A percentile compares a stretch with the other conserved stretches of the same genome.
phyloP scores from a whole-genome alignment of 2,797 vertebrate genomes.

The Peromyscus attwateri region DNA sequence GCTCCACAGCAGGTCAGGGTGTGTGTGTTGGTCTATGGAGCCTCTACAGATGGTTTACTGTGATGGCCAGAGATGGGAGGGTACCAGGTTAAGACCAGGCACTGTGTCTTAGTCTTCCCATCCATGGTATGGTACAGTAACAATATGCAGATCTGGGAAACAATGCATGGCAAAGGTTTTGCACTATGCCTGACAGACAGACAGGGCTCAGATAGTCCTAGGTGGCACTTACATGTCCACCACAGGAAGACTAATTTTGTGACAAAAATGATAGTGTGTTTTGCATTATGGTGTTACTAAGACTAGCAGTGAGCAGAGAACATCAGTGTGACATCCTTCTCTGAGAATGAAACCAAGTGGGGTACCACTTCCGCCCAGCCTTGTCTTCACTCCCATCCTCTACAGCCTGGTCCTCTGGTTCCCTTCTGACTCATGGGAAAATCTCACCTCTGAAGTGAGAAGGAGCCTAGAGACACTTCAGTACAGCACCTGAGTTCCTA shows the following conservation, averaged over 20 bases:
- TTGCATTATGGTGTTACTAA: background rate
- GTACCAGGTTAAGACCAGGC: background rate
- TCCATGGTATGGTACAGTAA: background rate
- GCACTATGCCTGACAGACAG: background rate
- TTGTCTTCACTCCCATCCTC: background rate
- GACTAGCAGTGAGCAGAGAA: background rate
- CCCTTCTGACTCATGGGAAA: rapidly evolving
- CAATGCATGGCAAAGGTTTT: background rate
- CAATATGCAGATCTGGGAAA: background rate
- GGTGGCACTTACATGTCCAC: background rate
- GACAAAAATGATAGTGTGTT: background rate
- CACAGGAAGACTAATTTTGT: background rate
- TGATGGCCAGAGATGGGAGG: background rate
- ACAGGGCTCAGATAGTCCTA: background rate
- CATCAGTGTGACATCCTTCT: rapidly evolving
- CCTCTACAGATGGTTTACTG: background rate
- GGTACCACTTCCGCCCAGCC: rapidly evolving
- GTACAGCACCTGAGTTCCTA: background rate
- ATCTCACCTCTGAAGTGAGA: background rate
- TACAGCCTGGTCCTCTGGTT: background rate
- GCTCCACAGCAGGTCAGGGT: background rate
- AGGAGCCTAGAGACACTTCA: background rate
- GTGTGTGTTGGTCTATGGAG: background rate
- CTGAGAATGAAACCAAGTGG: too few species aligned
- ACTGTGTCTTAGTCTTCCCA: background rate